Base-by-base conservation (phyloP, 1,140 invertebrate species). In the Pseudomyrmex flavicornis region DNA sequence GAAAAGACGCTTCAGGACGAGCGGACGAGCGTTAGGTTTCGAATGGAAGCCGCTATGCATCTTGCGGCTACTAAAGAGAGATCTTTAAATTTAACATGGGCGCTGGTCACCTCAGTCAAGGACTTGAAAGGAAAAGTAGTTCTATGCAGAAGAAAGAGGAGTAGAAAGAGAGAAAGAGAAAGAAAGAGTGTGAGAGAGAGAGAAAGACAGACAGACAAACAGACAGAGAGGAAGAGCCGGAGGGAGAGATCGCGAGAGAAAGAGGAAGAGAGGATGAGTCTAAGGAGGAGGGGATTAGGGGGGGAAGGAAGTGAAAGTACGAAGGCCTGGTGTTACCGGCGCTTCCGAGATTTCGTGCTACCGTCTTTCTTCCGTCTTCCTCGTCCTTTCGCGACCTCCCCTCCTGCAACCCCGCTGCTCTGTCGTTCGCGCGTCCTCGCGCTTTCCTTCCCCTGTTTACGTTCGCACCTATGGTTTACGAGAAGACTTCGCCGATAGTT, bases 71-170 rank as follows among this genome's bases (percentile, higher is more conserved):
- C 1, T 54, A 20, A 69, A 26, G 66, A 58, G 65, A 82, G 56
- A 80, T 88, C 65, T 73, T 87, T 84, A 82, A 90, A 91, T 92
- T 91, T 87, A 88, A 72, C 88, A 93, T 93, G 90, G 92, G 88
- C 88, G 35, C 89, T 88, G 89, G 87, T 90, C 73, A 89, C 66
- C 70, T 83, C 86, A 89, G 89, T 85, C 91, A 93, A 94, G 94
- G 94, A 93, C 91, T 91, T 94, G 94, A 94, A 94, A 94, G 94
- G 93, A 94, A 94, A 94, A 94, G 94, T 94, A 93, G 93, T 93
- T 91, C 93, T 94, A 94, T 94, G 93, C 91, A 90, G 93, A 69
- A 48, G 72, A 86, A 73, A 90, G 91, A 92, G 91, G 91, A 92
- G 93, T 91, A 92, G 90, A 90, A 91, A 92, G 91, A 58, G 48